Conservation (phyloP, 2,113 vertebrate genomes). For the Callipepla squamata region DNA sequence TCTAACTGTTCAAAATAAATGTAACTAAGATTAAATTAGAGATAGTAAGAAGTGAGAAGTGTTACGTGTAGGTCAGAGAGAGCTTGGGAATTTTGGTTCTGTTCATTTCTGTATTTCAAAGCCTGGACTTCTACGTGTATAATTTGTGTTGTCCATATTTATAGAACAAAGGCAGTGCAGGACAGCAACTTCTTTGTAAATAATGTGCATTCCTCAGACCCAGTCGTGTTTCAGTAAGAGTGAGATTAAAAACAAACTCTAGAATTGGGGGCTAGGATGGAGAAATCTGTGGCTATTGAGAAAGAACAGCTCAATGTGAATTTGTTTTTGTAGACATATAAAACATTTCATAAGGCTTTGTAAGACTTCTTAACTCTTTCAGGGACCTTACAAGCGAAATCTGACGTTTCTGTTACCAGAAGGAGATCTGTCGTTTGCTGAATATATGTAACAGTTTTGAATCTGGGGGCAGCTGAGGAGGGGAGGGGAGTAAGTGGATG, state of each 20-base stretch:
- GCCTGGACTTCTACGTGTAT: background rate
- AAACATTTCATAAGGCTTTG: background rate
- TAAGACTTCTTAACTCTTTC: background rate
- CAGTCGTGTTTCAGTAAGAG: background rate
- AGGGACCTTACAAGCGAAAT: background rate
- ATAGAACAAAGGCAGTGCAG: background rate
- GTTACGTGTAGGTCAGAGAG: background rate
- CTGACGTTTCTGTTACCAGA: background rate
- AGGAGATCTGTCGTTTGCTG: background rate
- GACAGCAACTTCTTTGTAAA: background rate
- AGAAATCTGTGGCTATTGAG: background rate
- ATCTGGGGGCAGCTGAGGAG: background rate
- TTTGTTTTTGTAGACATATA: background rate
- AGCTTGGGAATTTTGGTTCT: background rate
- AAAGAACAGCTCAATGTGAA: background rate
- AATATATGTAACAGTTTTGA: background rate
- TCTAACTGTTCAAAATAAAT: background rate
- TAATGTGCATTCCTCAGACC: background rate
- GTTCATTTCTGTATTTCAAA: background rate
- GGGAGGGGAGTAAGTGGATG: conserved; percentile 1
- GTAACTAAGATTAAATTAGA: background rate
- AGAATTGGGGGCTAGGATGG: background rate
- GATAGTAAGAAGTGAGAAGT: background rate
- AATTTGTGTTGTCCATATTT: background rate
- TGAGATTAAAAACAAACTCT: background rate